Conservation (phyloP, 2,888 invertebrate genomes). For the Drosophila phalerata region DNA sequence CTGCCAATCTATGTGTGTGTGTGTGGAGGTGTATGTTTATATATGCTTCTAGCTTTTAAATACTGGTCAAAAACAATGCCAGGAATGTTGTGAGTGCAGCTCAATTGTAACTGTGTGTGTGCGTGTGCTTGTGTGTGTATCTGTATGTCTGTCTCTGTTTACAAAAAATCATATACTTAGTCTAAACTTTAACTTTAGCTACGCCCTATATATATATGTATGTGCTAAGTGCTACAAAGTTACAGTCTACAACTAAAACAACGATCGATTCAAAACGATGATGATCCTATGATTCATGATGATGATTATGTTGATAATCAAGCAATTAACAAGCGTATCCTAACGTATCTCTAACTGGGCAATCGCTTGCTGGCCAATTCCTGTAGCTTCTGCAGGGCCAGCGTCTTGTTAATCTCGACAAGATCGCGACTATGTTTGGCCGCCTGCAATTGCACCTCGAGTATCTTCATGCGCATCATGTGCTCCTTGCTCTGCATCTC, state of each 20-base stretch:
- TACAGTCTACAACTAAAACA: constrained; percentile 70
- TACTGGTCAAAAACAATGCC: constrained; percentile 77
- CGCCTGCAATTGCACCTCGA: constrained; percentile 85
- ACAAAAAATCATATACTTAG: constrained; percentile 52
- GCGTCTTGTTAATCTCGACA: constrained; percentile 88
- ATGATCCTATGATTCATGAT: not conserved
- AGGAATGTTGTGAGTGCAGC: constrained; percentile 76
- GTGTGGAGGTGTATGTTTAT: constrained; percentile 23
- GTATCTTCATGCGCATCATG: constrained; percentile 85
- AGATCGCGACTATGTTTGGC: constrained; percentile 86
- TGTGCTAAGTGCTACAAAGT: constrained; percentile 53
- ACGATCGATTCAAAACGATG: constrained; percentile 48
- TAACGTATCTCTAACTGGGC: constrained; percentile 74
- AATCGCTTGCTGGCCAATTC: constrained; percentile 84
- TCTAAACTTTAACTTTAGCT: constrained; percentile 59
- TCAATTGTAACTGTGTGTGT: constrained; percentile 43
- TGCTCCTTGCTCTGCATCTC: constrained; percentile 86
- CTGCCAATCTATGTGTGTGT: constrained; percentile 35
- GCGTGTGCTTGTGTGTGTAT: constrained; percentile 17
- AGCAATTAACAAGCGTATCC: constrained; percentile 16
- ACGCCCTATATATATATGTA: constrained; percentile 34
- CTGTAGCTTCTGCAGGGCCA: constrained; percentile 88
- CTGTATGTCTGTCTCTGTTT: constrained; percentile 42
- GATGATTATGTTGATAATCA: constrained; percentile 22
- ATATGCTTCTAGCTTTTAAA: constrained; percentile 74